phyloP scores from a whole-genome alignment of 2,113 vertebrate species.

The Egretta garzetta region DNA sequence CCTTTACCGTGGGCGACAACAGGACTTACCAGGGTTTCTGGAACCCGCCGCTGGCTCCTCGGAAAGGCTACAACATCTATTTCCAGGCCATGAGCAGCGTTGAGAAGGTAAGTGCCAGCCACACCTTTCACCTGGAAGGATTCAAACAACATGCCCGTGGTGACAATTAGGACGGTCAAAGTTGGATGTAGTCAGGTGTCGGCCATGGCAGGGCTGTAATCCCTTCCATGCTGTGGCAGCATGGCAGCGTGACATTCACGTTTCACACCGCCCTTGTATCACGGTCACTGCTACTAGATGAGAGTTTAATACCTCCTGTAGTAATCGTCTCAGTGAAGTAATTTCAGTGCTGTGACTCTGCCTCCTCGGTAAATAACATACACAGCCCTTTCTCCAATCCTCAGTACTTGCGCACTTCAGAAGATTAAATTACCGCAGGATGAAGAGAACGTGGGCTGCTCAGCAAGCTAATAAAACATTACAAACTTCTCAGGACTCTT shows the following conservation, averaged over 20 bases:
- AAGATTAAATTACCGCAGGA: conserved; percentile 62
- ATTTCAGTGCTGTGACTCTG: conserved; percentile 2
- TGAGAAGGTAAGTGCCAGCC: conserved; percentile 85
- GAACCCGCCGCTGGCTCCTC: conserved; percentile 93
- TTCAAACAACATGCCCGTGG: not conserved
- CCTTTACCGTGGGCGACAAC: conserved; percentile 97
- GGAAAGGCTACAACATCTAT: conserved; percentile 99
- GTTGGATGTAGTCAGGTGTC: not conserved
- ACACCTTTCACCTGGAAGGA: not conserved
- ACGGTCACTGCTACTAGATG: not conserved
- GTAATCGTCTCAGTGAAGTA: conserved; percentile 1
- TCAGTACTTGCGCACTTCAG: not conserved
- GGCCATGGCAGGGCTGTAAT: not conserved
- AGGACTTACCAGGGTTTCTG: conserved; percentile 97
- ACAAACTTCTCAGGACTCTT: conserved; percentile 8
- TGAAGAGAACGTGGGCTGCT: conserved; percentile 47
- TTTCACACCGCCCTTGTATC: not conserved
- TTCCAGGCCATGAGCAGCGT: conserved; percentile 99
- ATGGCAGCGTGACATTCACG: not conserved
- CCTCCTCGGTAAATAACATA: not conserved
- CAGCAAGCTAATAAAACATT: conserved; percentile 25
- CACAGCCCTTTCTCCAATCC: not conserved
- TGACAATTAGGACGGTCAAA: not conserved
- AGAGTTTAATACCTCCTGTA: not conserved
- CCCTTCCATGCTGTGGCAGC: not conserved